phyloP scores from a whole-genome alignment of 1,140 invertebrate species.

The Drepana arcuata region DNA sequence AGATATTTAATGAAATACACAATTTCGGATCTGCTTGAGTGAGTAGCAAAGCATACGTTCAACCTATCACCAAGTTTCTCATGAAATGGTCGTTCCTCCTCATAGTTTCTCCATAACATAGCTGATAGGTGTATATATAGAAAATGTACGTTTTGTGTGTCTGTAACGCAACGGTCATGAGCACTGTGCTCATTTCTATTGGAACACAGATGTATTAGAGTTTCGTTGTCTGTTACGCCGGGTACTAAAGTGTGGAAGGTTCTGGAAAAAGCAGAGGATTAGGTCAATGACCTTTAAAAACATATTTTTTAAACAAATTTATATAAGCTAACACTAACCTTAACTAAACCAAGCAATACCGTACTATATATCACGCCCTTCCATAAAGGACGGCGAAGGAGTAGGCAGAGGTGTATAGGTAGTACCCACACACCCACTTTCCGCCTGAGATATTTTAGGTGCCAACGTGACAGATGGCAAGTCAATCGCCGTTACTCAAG shows the following conservation, averaged over 20 bases:
- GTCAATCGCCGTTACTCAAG: too few relatives aligned
- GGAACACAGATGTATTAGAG: slow-evolving; percentile 25
- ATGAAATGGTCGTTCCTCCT: slow-evolving; percentile 13
- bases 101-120: slow-evolving; percentile 63
- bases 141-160: slow-evolving; percentile 7
- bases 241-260: slow-evolving; percentile 1
- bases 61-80: background rate
- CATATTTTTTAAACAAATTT: background rate
- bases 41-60: background rate
- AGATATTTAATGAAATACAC: slow-evolving; percentile 9
- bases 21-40: slow-evolving; percentile 32
- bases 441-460: too few relatives aligned
- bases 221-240: slow-evolving; percentile 1
- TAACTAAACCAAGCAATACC: too few relatives aligned
- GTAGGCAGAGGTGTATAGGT: too few relatives aligned
- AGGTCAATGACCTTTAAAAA: background rate
- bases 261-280: slow-evolving; percentile 9
- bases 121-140: slow-evolving; percentile 68
- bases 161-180: slow-evolving; percentile 7
- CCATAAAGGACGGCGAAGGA: too few relatives aligned
- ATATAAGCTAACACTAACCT: background rate
- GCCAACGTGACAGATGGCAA: too few relatives aligned
- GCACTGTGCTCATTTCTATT: slow-evolving; percentile 7
- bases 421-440: too few relatives aligned
- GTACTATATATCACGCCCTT: too few relatives aligned